Percentiles rank a stretch among this genome's conserved stretches.
These are phyloP conservation scores for Mizuhopecten yessoensis DNA, from an alignment of 1,140 invertebrate genomes.

Conservation along the genomic window DNA sequence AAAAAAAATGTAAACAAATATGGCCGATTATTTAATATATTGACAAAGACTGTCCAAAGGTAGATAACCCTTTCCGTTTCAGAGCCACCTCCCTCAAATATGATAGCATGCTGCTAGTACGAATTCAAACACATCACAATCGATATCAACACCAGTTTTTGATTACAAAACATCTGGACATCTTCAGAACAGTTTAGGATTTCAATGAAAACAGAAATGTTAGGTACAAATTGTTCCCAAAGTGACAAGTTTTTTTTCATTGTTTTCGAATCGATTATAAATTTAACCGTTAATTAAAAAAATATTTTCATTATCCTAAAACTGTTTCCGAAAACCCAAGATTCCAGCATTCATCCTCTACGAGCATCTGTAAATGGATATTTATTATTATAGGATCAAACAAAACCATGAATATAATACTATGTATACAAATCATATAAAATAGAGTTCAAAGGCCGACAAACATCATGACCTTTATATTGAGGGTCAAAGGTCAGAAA, in stretches of 20 bases:
- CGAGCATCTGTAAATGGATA: background rate
- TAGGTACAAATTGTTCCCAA: background rate
- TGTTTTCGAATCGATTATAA: too few relatives aligned
- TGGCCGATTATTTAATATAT: too few relatives aligned
- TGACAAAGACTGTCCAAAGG: too few relatives aligned
- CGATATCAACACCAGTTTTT: background rate
- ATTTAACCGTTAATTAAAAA: background rate
- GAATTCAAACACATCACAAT: background rate
- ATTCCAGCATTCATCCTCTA: background rate
- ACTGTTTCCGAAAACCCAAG: background rate
- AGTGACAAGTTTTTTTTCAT: too few relatives aligned
- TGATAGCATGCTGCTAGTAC: slow-evolving; percentile 10
- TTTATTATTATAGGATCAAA: background rate
- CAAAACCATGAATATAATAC: too few relatives aligned
- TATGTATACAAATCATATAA: background rate
- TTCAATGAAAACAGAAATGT: background rate
- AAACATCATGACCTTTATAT: background rate
- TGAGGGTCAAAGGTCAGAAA: slow-evolving; percentile 31
- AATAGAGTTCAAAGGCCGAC: slow-evolving; percentile 5
- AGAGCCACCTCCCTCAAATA: background rate
- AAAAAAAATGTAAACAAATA: background rate
- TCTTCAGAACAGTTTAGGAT: background rate
- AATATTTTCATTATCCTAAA: background rate
- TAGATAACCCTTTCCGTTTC: too few relatives aligned
- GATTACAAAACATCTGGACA: background rate